Base-by-base conservation (phyloP, 1,140 invertebrate genomes). In the Bathynomus jamesi region DNA sequence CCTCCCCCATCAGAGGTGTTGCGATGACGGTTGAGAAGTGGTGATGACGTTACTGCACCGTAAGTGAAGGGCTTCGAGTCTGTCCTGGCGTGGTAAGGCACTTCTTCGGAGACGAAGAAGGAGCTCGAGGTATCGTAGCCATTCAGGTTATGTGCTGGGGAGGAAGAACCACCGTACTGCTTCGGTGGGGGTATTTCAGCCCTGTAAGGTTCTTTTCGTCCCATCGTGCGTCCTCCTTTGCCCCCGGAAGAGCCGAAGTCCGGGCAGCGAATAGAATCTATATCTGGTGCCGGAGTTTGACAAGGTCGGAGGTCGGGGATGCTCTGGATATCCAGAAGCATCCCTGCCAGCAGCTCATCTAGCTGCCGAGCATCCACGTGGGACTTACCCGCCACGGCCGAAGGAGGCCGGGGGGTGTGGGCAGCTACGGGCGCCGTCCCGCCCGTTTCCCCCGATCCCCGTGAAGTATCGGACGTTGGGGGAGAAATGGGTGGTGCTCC, bases 11-110 rank as follows among this genome's bases (percentile, higher is more conserved):
- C 73, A 13, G 73, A 75, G 5, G 70, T 25, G 24, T 71, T 69
- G 17, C 76, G 73, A 31, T 67, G 76, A 46, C 73, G 24, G 21
- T 32, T 46, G n/a, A 78, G 60, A 24, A 78, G 64, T 4, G 76
- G 73, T 17, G 74, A 76, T 17, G 73, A 75, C 4, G 76, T 78
- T 11, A 78, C 69, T 21, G 71, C 76, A 28, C 89, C 88, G 85
- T 93, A 93, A 17, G 89, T 90, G 82, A 94, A 94, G 24, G 91
- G 91, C 72, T 89, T 86, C 75, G 89, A 90, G 80, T 91, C 89
- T 65, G 89, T 86, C 64, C 91, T 83, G 69, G 91, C 90, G 86
- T 93, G 91, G 81, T 93, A 94, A 28, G 91, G 91, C 61, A 78
- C 75, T 32, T 76, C 74, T 10, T 77, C 72, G 29, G 5, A 65